Base-by-base conservation (phyloP, 2,888 invertebrate genomes). In the Chaitophorus viminalis region DNA sequence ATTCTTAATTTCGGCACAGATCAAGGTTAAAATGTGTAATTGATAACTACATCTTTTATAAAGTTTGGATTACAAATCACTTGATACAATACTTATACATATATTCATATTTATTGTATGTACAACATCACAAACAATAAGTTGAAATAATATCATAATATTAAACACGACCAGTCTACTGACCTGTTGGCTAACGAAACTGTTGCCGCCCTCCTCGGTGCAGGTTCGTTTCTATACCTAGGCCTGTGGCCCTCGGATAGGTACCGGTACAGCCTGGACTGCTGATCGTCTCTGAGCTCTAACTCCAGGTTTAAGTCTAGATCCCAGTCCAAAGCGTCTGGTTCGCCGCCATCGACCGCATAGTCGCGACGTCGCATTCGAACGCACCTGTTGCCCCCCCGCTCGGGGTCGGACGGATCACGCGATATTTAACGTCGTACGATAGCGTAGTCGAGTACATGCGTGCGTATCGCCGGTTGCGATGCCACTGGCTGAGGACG, bases 191-290 rank as follows among this genome's bases (percentile, higher is more conserved):
- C 89, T 31, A 90, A 88, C 84, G 89, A 89, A 77, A 89, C 88
- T 75, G 90, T 89, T 52, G 90, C 89, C 39, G 90, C 89, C 33
- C 89, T 86, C 68, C 85, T 72, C 31, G 89, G 89, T 36, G n/a
- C n/a, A n/a, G 89, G 89, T 52, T 89, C 88, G 78, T 89, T 76
- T 39, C 88, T 74, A 54, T 79, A 88, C 72, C 89, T 88, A 54
- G 89, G 89, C 88, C 89, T 89, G 87, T 89, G 89, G 1, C 90
- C 90, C 88, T 90, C 90, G 70, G 90, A 90, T 88, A 90, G 85
- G 88, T 90, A 89, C 36, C 90, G 88, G 87, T 89, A 89, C 72
- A 90, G 88, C 87, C 88, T 89, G 83, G 68, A 89, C 88, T 81
- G 89, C 75, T 84, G 89, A 86, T 89, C 89, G 79, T 87, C 79